phyloP scores from a whole-genome alignment of 2,113 vertebrate genomes.

The Callipepla squamata region DNA sequence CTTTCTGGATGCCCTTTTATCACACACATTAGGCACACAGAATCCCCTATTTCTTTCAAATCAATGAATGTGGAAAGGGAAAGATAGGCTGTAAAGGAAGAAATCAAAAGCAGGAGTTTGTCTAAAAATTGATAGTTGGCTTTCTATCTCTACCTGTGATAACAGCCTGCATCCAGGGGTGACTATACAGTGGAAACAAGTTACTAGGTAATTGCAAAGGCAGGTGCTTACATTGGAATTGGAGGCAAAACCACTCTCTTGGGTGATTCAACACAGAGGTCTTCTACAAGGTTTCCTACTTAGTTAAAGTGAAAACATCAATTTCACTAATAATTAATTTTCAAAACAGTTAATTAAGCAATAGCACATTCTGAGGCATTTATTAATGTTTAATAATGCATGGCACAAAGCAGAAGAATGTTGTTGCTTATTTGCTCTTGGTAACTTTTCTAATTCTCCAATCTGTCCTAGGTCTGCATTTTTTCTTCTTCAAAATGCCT shows the following conservation, averaged over 20 bases:
- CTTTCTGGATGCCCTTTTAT: not conserved
- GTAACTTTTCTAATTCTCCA: not conserved
- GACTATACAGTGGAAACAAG: not conserved
- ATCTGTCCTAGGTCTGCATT: not conserved
- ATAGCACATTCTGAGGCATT: not conserved
- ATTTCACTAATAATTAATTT: conserved; percentile 25
- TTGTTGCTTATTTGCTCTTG: not conserved
- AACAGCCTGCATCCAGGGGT: not conserved
- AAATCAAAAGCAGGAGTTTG: not conserved
- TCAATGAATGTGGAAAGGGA: not conserved
- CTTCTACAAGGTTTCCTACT: not conserved
- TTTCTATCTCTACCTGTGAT: not conserved
- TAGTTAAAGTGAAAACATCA: not conserved
- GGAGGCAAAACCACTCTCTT: not conserved
- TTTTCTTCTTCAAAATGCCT: not conserved
- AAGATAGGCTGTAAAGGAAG: not conserved
- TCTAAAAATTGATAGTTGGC: not conserved
- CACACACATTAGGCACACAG: not conserved
- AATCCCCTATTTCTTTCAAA: not conserved
- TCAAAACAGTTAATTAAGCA: conserved; percentile 38
- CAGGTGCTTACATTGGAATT: not conserved
- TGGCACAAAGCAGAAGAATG: not conserved
- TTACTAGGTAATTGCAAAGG: not conserved
- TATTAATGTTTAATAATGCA: conserved; percentile 5
- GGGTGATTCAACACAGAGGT: not conserved